Percentiles rank a stretch among this genome's conserved stretches.
Conservation (phyloP, 2,888 invertebrate genomes). For the Cheiracanthium punctorium region DNA sequence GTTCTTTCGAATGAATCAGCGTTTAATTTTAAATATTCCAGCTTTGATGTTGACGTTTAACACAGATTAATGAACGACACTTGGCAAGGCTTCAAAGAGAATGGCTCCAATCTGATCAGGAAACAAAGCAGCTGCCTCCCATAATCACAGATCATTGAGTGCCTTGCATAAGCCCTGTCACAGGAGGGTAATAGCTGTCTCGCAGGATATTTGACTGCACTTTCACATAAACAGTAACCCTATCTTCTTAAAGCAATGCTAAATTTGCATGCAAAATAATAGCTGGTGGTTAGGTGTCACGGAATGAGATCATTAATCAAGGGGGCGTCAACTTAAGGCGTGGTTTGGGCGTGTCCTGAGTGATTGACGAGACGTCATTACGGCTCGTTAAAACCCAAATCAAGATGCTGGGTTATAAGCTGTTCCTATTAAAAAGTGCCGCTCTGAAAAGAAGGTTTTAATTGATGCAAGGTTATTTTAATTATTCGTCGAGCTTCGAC, state of each 20-base stretch:
- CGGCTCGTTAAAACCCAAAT: constrained; percentile 37
- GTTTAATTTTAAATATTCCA: not conserved
- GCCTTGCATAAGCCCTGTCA: not conserved
- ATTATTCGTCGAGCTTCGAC: not conserved
- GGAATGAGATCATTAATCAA: constrained; percentile 63
- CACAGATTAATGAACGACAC: not conserved
- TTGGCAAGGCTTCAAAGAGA: not conserved
- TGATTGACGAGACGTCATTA: constrained; percentile 55
- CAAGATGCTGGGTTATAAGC: constrained; percentile 29
- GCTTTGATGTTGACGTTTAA: not conserved
- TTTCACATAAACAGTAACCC: not conserved
- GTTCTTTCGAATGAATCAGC: not conserved
- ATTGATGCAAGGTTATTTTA: not conserved
- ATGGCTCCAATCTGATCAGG: not conserved
- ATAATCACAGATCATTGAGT: not conserved
- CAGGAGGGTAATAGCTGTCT: not conserved
- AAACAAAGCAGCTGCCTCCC: constrained; percentile 8
- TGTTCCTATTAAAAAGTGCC: not conserved
- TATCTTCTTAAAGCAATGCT: not conserved
- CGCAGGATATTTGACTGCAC: not conserved
- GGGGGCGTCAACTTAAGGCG: constrained; percentile 66
- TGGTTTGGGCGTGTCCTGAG: constrained; percentile 45
- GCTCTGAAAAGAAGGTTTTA: not conserved
- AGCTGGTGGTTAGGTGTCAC: constrained; percentile 48
- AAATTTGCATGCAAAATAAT: constrained; percentile 41